A percentile compares a stretch with the other conserved stretches of the same genome.
Conservation (phyloP, 2,797 vertebrate species). For the Rhabdophis nuchalis region DNA sequence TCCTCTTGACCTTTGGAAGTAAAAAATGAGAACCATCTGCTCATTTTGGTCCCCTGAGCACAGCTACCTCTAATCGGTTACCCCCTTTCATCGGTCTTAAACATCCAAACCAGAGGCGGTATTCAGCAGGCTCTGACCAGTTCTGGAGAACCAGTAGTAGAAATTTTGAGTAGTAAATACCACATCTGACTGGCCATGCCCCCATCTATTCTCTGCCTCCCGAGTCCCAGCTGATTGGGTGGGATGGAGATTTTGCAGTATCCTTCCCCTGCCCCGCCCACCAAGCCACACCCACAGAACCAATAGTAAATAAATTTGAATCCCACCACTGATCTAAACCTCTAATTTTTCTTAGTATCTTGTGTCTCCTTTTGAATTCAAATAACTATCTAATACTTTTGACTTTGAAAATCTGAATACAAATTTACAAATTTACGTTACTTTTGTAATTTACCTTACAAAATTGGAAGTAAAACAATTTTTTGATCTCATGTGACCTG, state of each 20-base stretch:
- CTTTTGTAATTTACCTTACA: too few species aligned
- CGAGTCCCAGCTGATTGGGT: too few species aligned
- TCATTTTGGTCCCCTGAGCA: neutral
- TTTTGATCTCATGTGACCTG: neutral
- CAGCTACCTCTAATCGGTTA: neutral
- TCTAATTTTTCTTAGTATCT: neutral
- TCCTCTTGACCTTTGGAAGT: neutral
- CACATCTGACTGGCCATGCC: too few species aligned
- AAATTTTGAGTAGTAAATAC: too few species aligned
- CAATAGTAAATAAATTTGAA: too few species aligned
- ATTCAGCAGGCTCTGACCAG: too few species aligned
- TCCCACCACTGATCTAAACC: neutral
- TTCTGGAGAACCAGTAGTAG: too few species aligned
- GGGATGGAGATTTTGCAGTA: too few species aligned
- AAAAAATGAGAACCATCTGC: neutral
- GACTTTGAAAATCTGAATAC: neutral
- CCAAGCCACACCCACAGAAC: too few species aligned
- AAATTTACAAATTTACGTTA: neutral
- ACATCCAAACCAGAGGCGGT: neutral
- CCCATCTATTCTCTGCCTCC: too few species aligned
- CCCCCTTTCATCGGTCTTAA: neutral
- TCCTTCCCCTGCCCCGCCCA: too few species aligned
- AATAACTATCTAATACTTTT: neutral
- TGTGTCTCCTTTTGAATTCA: neutral
- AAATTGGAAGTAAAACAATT: neutral